These are phyloP conservation scores for Chaenodraco wilsoni DNA, from an alignment of 2,797 vertebrate genomes.

Conservation along the genomic window DNA sequence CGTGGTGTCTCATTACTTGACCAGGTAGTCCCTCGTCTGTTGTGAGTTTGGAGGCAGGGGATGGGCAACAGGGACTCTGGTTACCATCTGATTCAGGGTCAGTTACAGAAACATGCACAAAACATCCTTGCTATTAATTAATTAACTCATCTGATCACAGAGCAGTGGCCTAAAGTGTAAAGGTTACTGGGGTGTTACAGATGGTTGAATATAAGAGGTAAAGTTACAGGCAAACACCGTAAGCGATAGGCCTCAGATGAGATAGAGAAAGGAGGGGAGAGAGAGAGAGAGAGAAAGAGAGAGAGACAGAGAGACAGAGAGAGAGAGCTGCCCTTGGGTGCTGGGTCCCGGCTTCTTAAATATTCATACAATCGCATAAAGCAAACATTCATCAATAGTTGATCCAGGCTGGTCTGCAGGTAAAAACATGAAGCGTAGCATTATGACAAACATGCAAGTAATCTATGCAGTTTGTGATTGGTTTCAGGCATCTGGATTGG, in stretches of 20 bases:
- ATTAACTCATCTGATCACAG: slow-evolving; percentile 69
- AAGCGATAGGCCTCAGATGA: slow-evolving; percentile 71
- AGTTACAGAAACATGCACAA: slow-evolving; percentile 59
- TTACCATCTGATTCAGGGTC: slow-evolving; percentile 77
- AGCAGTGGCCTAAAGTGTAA: slow-evolving; percentile 54
- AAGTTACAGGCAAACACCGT: slow-evolving; percentile 68
- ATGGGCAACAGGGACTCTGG: slow-evolving; percentile 63
- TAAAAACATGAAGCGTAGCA: slow-evolving; percentile 11
- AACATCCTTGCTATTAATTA: slow-evolving; percentile 49
- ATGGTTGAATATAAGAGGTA: slow-evolving; percentile 70
- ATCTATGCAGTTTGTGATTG: background rate
- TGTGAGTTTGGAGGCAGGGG: slow-evolving; percentile 49
- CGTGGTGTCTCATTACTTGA: slow-evolving; percentile 77
- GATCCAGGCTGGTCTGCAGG: slow-evolving; percentile 23
- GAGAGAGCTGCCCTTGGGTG: slow-evolving; percentile 20
- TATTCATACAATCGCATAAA: slow-evolving; percentile 72
- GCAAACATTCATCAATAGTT: slow-evolving; percentile 53
- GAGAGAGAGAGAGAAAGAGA: slow-evolving; percentile 18
- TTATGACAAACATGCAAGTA: background rate
- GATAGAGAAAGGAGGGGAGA: slow-evolving; percentile 66
- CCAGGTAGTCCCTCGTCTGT: slow-evolving; percentile 73
- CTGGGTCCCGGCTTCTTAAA: slow-evolving; percentile 67
- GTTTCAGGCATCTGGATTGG: background rate
- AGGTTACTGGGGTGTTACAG: slow-evolving; percentile 60
- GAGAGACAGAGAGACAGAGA: slow-evolving; percentile 22